Evolutionary conservation across 1,140 invertebrate species (phyloP).

Genomic region (Drosophila nigromelanica): DNA sequence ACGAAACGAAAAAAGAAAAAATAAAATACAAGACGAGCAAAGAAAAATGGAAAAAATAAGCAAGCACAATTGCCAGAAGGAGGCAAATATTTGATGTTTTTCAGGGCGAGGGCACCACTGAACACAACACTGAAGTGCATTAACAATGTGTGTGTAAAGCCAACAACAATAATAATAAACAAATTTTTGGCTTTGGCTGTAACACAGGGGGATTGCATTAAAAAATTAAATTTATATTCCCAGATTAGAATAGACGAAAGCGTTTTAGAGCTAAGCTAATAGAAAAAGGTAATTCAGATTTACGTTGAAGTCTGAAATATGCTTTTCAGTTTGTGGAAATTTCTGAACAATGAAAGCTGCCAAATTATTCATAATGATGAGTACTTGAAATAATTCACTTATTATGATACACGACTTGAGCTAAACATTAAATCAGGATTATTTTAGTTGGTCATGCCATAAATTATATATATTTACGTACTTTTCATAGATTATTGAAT

Average conservation of each 20-base stretch:
- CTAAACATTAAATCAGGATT: no score
- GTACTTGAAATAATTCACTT: no score
- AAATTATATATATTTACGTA: no score
- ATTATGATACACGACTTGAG: no score
- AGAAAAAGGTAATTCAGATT: background rate
- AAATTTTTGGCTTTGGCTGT: background rate
- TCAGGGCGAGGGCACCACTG: background rate
- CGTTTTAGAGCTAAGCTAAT: background rate
- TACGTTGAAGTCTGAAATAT: background rate
- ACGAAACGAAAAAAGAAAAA: slow-evolving; percentile 18
- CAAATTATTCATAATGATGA: no score
- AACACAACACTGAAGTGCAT: slow-evolving; percentile 18
- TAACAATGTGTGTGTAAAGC: slow-evolving; percentile 24
- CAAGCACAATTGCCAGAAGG: slow-evolving; percentile 24
- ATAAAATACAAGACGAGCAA: slow-evolving; percentile 2
- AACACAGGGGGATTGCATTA: slow-evolving; percentile 11
- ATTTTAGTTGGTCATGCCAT: no score
- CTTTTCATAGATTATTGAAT: no score
- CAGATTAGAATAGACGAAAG: background rate
- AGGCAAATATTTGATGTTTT: slow-evolving; percentile 32
- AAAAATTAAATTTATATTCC: background rate
- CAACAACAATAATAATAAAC: slow-evolving; percentile 19
- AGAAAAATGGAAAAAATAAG: slow-evolving; percentile 27
- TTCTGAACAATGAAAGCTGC: no score
- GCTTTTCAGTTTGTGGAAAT: background rate